phyloP scores from a whole-genome alignment of 2,113 vertebrate species.

The Xenopus laevis region DNA sequence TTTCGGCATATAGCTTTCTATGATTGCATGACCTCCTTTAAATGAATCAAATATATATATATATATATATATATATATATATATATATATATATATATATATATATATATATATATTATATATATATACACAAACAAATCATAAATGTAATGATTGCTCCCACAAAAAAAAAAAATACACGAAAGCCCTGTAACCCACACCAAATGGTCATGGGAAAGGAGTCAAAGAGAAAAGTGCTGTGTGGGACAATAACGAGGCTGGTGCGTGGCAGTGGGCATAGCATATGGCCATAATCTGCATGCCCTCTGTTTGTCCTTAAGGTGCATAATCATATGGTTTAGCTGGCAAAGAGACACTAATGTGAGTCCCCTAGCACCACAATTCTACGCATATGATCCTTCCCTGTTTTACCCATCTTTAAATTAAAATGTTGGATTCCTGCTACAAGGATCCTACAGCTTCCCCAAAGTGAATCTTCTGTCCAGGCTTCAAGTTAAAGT shows the following conservation, averaged over 20 bases:
- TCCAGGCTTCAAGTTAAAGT: conserved; percentile 81
- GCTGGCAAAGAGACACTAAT: neutral
- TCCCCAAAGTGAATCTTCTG: conserved; percentile 93
- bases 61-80: too few species aligned
- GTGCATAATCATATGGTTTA: conserved; percentile 11
- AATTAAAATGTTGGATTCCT: neutral
- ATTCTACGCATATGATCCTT: neutral
- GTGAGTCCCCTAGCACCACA: conserved; percentile 13
- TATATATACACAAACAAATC: too few species aligned
- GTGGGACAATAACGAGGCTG: conserved; percentile 6
- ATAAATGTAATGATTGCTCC: too few species aligned
- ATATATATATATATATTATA: too few species aligned
- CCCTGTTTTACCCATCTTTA: neutral
- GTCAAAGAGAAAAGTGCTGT: conserved; percentile 1
- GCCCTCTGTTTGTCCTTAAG: neutral
- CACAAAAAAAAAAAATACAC: too few species aligned
- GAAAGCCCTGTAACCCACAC: too few species aligned
- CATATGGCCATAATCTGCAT: conserved; percentile 19
- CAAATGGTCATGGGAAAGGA: too few species aligned
- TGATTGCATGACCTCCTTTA: neutral
- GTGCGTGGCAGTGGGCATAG: neutral
- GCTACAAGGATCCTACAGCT: conserved; percentile 75
- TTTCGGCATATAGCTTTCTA: neutral
- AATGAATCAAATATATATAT: neutral
- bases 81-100: too few species aligned